Conservation (phyloP, 2,888 invertebrate species). For the Luperina nickerlii region DNA sequence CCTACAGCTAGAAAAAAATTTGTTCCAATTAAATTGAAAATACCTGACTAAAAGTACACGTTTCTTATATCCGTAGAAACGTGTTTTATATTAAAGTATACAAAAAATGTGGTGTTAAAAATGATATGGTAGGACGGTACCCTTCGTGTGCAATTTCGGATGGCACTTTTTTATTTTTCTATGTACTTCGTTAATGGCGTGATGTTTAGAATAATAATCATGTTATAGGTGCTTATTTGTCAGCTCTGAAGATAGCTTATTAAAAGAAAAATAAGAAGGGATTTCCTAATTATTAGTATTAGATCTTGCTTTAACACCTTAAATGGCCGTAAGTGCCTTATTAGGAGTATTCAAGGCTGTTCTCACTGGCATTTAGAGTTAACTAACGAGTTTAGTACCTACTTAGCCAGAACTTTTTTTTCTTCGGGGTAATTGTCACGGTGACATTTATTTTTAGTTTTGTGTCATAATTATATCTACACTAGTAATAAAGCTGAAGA, state of each 20-base stretch:
- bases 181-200: not conserved
- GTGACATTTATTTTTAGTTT: not conserved
- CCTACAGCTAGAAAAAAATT: too few species aligned
- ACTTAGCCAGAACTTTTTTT: not conserved
- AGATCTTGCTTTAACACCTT: not conserved
- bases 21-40: too few species aligned
- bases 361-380: not conserved
- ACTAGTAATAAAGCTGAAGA: too few species aligned
- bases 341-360: constrained; percentile 5
- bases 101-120: too few species aligned
- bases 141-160: too few species aligned
- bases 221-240: not conserved
- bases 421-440: not conserved
- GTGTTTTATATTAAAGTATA: too few species aligned
- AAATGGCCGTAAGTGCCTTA: not conserved
- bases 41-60: too few species aligned
- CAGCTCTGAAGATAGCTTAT: not conserved
- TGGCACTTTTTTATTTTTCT: not conserved
- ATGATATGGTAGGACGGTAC: too few species aligned
- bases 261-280: too few species aligned
- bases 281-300: not conserved
- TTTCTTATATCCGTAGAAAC: too few species aligned
- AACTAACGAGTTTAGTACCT: not conserved
- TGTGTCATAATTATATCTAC: not conserved
- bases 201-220: not conserved